Evolutionary conservation across 2,888 invertebrate species (phyloP), one percentile per base, ranked within the genome.

Genomic region (Synergus gifuensis): DNA sequence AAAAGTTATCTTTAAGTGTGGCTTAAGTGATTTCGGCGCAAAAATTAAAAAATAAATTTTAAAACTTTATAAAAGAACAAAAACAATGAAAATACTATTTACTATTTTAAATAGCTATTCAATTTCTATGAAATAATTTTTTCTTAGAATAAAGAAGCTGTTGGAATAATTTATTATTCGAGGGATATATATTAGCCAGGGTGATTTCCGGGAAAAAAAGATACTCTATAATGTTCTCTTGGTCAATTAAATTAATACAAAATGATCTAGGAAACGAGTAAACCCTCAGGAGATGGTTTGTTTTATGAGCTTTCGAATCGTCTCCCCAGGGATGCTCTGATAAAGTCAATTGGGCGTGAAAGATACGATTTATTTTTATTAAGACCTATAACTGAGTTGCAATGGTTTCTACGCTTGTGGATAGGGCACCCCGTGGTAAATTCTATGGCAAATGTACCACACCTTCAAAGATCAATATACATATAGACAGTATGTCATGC

Each of bases 301-400:
- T 69, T 69, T 69, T 69, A 49, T 69, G 49, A 22, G 80, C 76
- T 83, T 81, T 82, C 81, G 77, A 80, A 82, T 81, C 81, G 67
- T 80, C 80, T 79, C 77, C 80, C 81, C 76, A 77, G 78, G 82
- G 77, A 82, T 84, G 77, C 78, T 82, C 81, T 76, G 83, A 85
- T 86, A 85, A 85, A 85, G 84, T 88, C 87, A 87, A 88, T 88
- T 87, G 85, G 84, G 76, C 77, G 80, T 78, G 69, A 84, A 84
- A 81, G 79, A 83, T 82, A 85, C 88, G 85, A 87, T 89, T 89
- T 88, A 87, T 88, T 87, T 88, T 87, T 86, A 89, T 88, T 86
- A 86, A 85, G 81, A 81, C 79, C 82, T 64, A 46, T 78, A 79
- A 66, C 77, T 67, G 58, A 54, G 58, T 78, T 64, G 49, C 69